Conservation (phyloP, 2,113 vertebrate species). For the Syngnathus typhle region DNA sequence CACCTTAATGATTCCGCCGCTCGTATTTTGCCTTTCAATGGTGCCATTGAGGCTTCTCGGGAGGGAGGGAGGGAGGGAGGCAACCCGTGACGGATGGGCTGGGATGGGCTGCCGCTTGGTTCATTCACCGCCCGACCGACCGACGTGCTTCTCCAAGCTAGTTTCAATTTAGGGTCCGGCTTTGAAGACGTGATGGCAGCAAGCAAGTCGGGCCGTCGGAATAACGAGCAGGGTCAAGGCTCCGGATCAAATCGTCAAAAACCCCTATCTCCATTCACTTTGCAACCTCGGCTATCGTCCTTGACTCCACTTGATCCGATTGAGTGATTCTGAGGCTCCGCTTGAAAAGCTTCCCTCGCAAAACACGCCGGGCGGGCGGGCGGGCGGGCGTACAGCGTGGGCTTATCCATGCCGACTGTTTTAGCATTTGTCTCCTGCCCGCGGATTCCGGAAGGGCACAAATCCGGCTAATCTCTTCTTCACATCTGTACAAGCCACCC, state of each 20-base stretch:
- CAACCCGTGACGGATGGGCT: slow-evolving; percentile 55
- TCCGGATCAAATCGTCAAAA: slow-evolving; percentile 49
- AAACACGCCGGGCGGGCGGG: slow-evolving; percentile 35
- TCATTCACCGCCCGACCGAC: slow-evolving; percentile 17
- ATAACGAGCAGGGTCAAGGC: slow-evolving; percentile 59
- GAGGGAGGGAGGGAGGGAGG: slow-evolving; percentile 48
- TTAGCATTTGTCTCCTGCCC: slow-evolving; percentile 57
- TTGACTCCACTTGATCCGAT: slow-evolving; percentile 66
- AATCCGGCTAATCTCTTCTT: slow-evolving; percentile 50
- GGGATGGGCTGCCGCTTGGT: slow-evolving; percentile 35
- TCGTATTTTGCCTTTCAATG: slow-evolving; percentile 49
- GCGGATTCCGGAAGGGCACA: slow-evolving; percentile 35
- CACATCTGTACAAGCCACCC: slow-evolving; percentile 21
- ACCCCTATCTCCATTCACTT: slow-evolving; percentile 49
- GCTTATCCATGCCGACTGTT: slow-evolving; percentile 61
- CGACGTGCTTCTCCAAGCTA: slow-evolving; percentile 15
- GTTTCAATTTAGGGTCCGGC: slow-evolving; percentile 31
- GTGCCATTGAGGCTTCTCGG: slow-evolving; percentile 48
- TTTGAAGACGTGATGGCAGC: slow-evolving; percentile 43
- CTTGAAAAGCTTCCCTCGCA: slow-evolving; percentile 48
- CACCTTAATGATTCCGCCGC: slow-evolving; percentile 41
- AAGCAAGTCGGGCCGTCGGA: slow-evolving; percentile 61
- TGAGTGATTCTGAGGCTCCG: slow-evolving; percentile 55
- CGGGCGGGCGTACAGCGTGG: slow-evolving; percentile 1
- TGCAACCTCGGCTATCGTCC: slow-evolving; percentile 37